Evolutionary conservation across 2,113 vertebrate genomes (phyloP).

Genomic region (Chauna torquata): DNA sequence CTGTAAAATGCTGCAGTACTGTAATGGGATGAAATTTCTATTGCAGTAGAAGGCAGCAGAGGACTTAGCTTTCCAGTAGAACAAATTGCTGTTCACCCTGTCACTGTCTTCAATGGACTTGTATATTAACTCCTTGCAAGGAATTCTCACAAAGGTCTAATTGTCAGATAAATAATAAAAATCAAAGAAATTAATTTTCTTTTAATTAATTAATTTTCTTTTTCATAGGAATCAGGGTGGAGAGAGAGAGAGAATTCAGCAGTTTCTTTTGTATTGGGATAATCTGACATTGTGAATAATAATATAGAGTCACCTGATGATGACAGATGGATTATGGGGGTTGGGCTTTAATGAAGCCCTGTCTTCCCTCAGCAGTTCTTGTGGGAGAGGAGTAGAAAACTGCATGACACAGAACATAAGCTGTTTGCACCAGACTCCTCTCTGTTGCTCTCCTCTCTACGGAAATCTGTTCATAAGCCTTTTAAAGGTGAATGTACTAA

Average conservation of each 20-base stretch:
- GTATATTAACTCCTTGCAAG: background rate
- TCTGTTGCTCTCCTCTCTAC: background rate
- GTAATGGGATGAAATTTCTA: background rate
- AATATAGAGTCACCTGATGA: background rate
- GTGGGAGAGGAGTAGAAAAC: background rate
- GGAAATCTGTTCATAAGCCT: constrained; percentile 12
- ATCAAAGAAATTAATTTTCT: background rate
- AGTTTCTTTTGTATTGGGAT: constrained; percentile 25
- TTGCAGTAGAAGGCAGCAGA: background rate
- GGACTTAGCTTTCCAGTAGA: background rate
- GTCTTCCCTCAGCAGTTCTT: constrained; percentile 31
- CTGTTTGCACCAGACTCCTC: background rate
- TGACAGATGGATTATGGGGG: constrained; percentile 3
- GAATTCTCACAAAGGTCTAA: background rate
- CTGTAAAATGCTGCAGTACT: background rate
- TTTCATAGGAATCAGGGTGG: background rate
- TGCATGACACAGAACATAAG: background rate
- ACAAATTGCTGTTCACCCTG: background rate
- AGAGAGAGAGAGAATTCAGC: background rate
- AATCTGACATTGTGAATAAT: background rate
- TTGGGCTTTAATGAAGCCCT: background rate
- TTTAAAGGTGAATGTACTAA: constrained; percentile 4
- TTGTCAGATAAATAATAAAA: constrained; percentile 20
- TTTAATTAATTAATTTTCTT: background rate
- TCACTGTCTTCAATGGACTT: background rate